Evolutionary conservation across 1,140 invertebrate genomes (phyloP).

Genomic region (Nebria ingens): DNA sequence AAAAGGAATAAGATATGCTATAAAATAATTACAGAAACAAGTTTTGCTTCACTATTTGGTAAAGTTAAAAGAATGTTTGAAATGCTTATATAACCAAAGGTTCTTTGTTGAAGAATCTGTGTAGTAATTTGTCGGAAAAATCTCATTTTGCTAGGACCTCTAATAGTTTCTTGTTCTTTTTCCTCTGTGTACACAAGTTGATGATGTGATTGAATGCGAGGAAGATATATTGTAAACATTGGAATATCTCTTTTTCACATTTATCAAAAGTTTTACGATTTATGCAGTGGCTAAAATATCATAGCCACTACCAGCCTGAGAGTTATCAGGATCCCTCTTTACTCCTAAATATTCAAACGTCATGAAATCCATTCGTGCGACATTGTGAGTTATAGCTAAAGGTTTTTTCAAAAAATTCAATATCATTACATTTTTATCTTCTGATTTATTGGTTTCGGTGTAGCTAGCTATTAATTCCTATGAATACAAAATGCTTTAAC

Average conservation of each 20-base stretch:
- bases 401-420: conserved; percentile 4
- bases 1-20: too few species aligned
- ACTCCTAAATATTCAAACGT: conserved; percentile 3
- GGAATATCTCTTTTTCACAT: conserved; percentile 7
- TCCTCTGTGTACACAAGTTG: not conserved
- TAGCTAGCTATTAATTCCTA: conserved; percentile 1
- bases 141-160: too few species aligned
- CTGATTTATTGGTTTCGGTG: not conserved
- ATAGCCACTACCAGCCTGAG: not conserved
- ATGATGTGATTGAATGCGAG: not conserved
- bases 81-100: too few species aligned
- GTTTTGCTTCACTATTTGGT: too few species aligned
- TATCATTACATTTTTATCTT: conserved; percentile 5
- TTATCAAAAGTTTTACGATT: conserved; percentile 8
- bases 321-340: not conserved
- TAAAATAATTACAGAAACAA: too few species aligned
- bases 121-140: too few species aligned
- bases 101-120: too few species aligned
- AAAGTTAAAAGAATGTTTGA: too few species aligned
- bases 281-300: conserved; percentile 8
- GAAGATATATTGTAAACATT: not conserved
- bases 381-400: not conserved
- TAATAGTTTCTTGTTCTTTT: too few species aligned
- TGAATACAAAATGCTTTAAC: not conserved
- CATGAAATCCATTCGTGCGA: conserved; percentile 1